These are phyloP conservation scores for Phrynocephalus vlangalii DNA, from an alignment of 2,797 vertebrate species.

Conservation along the genomic window DNA sequence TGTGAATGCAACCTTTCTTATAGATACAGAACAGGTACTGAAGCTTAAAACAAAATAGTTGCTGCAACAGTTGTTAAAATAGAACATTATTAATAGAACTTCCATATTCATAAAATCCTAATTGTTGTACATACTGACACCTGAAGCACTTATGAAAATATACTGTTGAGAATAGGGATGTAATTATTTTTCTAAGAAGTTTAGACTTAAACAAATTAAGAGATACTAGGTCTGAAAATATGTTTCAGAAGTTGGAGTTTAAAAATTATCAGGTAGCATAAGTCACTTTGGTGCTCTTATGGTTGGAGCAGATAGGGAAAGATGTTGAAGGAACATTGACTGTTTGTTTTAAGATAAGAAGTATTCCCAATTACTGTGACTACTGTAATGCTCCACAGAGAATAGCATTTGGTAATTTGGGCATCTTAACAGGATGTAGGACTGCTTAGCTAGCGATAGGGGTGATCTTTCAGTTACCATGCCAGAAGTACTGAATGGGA, in stretches of 20 bases:
- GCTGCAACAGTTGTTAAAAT: neutral
- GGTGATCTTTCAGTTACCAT: neutral
- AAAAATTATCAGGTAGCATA: neutral
- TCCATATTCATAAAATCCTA: neutral
- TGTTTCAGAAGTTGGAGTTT: neutral
- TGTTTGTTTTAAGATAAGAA: conserved; percentile 30
- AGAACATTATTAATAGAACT: neutral
- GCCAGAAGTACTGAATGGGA: neutral
- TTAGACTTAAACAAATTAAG: neutral
- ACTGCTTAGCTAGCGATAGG: neutral
- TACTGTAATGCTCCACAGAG: neutral
- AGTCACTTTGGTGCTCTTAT: conserved; percentile 11
- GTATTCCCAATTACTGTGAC: neutral
- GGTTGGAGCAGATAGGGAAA: conserved; percentile 26
- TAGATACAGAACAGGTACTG: neutral
- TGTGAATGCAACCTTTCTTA: neutral
- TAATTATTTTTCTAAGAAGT: neutral
- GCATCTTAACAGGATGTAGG: neutral
- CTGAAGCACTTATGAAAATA: neutral
- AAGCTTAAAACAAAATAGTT: neutral
- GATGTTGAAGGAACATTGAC: conserved; percentile 5
- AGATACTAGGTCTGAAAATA: neutral
- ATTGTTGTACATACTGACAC: neutral
- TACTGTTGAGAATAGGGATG: neutral
- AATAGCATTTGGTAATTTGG: neutral